Evolutionary conservation across 2,888 invertebrate species (phyloP).

Genomic region (Drosophila seclusa): DNA sequence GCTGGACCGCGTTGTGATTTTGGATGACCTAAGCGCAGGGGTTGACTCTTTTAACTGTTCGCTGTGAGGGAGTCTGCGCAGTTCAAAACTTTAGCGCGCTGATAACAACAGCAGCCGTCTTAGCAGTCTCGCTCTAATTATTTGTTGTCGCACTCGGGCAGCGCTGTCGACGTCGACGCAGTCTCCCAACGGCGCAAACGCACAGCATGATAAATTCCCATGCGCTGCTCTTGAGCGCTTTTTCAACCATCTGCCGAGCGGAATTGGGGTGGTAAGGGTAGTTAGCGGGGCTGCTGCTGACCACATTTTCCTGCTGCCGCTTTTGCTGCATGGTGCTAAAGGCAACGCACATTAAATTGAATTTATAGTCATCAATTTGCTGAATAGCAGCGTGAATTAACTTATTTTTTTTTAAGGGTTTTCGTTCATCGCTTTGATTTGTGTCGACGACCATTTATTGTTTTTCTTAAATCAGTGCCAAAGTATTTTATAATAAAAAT

Average conservation of each 20-base stretch:
- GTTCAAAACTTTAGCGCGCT: conserved; percentile 22
- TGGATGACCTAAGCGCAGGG: conserved; percentile 49
- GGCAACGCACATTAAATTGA: conserved; percentile 80
- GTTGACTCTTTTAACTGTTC: conserved; percentile 44
- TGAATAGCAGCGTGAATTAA: conserved; percentile 78
- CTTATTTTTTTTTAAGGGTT: conserved; percentile 66
- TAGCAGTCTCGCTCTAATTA: conserved; percentile 55
- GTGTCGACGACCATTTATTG: conserved; percentile 71
- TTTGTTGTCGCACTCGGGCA: conserved; percentile 63
- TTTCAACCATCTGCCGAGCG: conserved; percentile 11
- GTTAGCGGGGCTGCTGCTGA: conserved; percentile 32
- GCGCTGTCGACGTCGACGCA: conserved; percentile 31
- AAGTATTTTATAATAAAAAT: conserved; percentile 78
- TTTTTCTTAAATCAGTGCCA: conserved; percentile 76
- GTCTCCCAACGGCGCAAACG: conserved; percentile 67
- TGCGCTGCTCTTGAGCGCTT: conserved; percentile 72
- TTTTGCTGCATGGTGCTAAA: conserved; percentile 41
- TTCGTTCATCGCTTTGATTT: conserved; percentile 62
- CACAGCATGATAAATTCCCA: conserved; percentile 50
- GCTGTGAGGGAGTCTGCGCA: conserved; percentile 59
- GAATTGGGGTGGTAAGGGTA: conserved; percentile 8
- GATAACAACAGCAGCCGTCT: conserved; percentile 48
- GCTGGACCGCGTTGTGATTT: conserved; percentile 49
- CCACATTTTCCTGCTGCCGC: conserved; percentile 46
- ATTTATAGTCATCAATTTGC: conserved; percentile 82